Percentiles rank a stretch among this genome's conserved stretches.
Conservation (phyloP, 2,113 vertebrate species). For the Sylvicapra grimmia region DNA sequence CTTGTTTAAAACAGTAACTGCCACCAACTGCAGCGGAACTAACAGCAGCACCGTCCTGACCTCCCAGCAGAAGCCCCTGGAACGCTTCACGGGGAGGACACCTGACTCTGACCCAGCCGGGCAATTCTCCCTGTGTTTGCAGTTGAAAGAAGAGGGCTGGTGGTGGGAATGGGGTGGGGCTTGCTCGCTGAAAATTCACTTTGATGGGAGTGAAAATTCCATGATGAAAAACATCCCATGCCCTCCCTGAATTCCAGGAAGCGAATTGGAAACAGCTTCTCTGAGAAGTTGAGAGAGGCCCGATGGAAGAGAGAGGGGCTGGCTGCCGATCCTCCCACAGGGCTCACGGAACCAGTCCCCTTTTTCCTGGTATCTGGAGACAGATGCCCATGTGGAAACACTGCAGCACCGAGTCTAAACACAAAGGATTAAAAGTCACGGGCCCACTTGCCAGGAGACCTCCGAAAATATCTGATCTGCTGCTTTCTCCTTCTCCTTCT, state of each 20-base stretch:
- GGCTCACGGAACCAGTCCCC: accelerated
- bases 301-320: background rate
- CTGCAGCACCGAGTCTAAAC: background rate
- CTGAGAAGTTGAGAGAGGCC: background rate
- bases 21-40: background rate
- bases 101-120: background rate
- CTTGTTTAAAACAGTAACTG: background rate
- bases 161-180: background rate
- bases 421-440: background rate
- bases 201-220: slow-evolving; percentile 38
- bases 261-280: slow-evolving; percentile 75
- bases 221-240: slow-evolving; percentile 19
- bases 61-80: background rate
- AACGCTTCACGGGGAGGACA: background rate
- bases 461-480: background rate
- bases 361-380: background rate
- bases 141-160: background rate
- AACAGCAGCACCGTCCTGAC: background rate
- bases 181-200: slow-evolving; percentile 10
- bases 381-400: background rate
- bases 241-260: slow-evolving; percentile 63
- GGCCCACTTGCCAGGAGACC: background rate
- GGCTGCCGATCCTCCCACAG: background rate
- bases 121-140: background rate
- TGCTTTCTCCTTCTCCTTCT: background rate